phyloP scores from a whole-genome alignment of 2,113 vertebrate species.

The Ochotona curzoniae region DNA sequence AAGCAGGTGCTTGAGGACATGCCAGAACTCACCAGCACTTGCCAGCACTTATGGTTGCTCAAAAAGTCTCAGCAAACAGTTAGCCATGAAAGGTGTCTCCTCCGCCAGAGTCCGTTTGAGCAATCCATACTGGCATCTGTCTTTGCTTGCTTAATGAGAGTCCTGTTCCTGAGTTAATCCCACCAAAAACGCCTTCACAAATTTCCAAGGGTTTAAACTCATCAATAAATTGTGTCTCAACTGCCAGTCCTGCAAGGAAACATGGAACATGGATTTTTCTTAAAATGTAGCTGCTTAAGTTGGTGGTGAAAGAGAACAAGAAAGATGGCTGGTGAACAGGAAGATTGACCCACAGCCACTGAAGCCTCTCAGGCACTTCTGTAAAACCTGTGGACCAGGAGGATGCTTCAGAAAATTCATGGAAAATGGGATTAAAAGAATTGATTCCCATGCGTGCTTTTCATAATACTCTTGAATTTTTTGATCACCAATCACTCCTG shows the following conservation, averaged over 20 bases:
- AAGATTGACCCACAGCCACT: background rate
- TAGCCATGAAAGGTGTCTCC: slow-evolving; percentile 2
- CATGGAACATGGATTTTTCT: background rate
- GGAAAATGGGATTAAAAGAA: too few species aligned
- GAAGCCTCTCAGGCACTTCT: background rate
- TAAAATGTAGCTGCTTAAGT: background rate
- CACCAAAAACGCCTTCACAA: slow-evolving; percentile 46
- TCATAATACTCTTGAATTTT: too few species aligned
- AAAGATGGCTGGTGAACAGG: background rate
- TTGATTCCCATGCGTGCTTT: too few species aligned
- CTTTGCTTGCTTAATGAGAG: slow-evolving; percentile 54
- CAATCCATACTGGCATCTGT: slow-evolving; percentile 56
- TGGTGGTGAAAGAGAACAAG: background rate
- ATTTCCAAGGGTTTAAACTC: slow-evolving; percentile 32
- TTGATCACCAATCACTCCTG: background rate
- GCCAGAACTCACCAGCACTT: background rate
- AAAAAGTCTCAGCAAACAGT: slow-evolving; percentile 50
- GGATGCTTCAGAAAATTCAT: too few species aligned
- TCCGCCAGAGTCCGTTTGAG: slow-evolving; percentile 62
- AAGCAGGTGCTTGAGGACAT: slow-evolving; percentile 40
- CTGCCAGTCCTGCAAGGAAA: background rate
- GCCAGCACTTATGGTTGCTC: background rate
- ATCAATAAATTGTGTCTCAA: slow-evolving; percentile 7
- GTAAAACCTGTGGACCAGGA: background rate
- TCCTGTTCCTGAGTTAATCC: background rate